A percentile compares a stretch with the other conserved stretches of the same genome.
phyloP scores from a whole-genome alignment of 1,140 invertebrate species.

The Calliphora vicina region DNA sequence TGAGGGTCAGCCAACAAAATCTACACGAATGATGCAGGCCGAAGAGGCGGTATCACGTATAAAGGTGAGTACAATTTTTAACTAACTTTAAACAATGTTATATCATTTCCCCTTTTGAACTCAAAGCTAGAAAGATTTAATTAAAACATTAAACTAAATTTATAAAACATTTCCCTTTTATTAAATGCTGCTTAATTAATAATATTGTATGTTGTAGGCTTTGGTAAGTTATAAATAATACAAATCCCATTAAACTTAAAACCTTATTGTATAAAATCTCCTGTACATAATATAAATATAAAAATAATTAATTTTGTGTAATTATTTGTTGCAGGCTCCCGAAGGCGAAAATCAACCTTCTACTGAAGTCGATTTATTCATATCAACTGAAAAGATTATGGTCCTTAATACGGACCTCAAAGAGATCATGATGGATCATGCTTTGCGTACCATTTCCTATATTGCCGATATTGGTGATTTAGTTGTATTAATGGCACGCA shows the following conservation, averaged over 20 bases:
- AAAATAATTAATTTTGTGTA: background rate
- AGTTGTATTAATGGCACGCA: conserved; percentile 96
- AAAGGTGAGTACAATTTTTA: conserved; percentile 75
- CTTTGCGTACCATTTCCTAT: conserved; percentile 96
- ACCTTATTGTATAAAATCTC: background rate
- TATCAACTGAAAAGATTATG: conserved; percentile 99
- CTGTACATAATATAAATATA: background rate
- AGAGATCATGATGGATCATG: conserved; percentile 99
- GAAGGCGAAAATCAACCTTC: conserved; percentile 98
- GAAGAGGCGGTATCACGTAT: conserved; percentile 98
- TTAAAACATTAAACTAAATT: conserved; percentile 16
- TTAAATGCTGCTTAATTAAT: conserved; percentile 45
- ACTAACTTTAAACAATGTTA: background rate
- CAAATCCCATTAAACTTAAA: background rate
- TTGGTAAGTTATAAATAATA: conserved; percentile 50
- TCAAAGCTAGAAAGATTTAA: background rate
- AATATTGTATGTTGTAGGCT: conserved; percentile 47
- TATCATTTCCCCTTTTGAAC: background rate
- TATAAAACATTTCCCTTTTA: conserved; percentile 42
- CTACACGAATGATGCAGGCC: conserved; percentile 98
- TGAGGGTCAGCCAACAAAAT: conserved; percentile 96
- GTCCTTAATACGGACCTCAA: conserved; percentile 99
- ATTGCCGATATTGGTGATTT: conserved; percentile 99
- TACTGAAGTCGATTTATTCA: conserved; percentile 99
- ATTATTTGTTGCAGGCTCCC: conserved; percentile 78